Conservation (phyloP, 2,888 invertebrate genomes). For the Amaurobius ferox region DNA sequence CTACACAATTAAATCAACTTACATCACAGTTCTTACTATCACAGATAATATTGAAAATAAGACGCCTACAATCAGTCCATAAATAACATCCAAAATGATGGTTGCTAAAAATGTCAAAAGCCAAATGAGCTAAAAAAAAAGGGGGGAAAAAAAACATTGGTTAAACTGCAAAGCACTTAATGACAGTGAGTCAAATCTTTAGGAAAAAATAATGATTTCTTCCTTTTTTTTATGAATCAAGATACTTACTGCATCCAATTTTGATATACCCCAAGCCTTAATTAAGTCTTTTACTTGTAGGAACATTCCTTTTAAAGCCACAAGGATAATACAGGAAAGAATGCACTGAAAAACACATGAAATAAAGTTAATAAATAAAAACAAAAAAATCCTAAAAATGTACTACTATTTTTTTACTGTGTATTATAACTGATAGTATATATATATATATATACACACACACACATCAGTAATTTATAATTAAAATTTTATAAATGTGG, state of each 20-base stretch:
- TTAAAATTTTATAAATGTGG: too few species aligned
- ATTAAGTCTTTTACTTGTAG: slow-evolving; percentile 84
- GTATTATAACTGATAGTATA: too few species aligned
- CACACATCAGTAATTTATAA: too few species aligned
- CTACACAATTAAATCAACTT: slow-evolving; percentile 42
- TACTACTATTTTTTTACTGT: neutral
- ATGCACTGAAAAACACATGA: slow-evolving; percentile 84
- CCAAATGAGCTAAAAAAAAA: slow-evolving; percentile 82
- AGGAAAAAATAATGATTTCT: too few species aligned
- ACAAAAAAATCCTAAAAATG: neutral
- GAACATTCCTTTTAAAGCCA: slow-evolving; percentile 87
- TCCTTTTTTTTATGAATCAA: too few species aligned
- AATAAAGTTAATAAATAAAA: neutral
- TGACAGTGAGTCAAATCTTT: too few species aligned
- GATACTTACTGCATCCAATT: slow-evolving; percentile 83
- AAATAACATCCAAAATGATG: slow-evolving; percentile 87
- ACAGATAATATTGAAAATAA: slow-evolving; percentile 76
- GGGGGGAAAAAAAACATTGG: slow-evolving; percentile 13
- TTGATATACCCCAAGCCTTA: slow-evolving; percentile 86
- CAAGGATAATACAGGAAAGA: slow-evolving; percentile 88
- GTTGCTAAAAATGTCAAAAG: slow-evolving; percentile 86
- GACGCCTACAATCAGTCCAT: slow-evolving; percentile 87
- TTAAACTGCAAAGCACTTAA: too few species aligned
- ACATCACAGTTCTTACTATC: slow-evolving; percentile 80
- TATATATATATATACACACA: neutral